These are phyloP conservation scores for Thereva nobilitata DNA, from an alignment of 2,888 invertebrate genomes.

Conservation along the genomic window DNA sequence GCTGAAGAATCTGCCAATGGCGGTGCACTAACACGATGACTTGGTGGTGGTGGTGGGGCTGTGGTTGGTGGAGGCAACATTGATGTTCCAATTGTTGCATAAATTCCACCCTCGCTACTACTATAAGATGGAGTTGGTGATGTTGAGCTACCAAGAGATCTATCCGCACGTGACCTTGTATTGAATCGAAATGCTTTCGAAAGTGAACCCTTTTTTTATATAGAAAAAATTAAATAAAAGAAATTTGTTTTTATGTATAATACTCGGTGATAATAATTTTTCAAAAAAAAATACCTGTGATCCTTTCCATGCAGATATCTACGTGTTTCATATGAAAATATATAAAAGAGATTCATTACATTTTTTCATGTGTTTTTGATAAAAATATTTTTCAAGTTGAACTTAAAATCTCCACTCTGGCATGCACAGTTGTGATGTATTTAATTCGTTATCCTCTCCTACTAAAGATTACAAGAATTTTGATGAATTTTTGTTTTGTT, in stretches of 20 bases:
- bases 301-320: conserved; percentile 60
- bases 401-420: conserved; percentile 25
- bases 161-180: conserved; percentile 55
- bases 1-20: conserved; percentile 45
- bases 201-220: conserved; percentile 52
- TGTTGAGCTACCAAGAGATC: conserved; percentile 58
- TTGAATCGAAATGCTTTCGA: conserved; percentile 59
- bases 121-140: conserved; percentile 59
- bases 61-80: conserved; percentile 54
- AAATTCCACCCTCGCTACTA: conserved; percentile 57
- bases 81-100: conserved; percentile 55
- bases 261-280: background rate
- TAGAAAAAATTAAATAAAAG: conserved; percentile 3
- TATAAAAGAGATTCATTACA: conserved; percentile 18
- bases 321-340: conserved; percentile 34
- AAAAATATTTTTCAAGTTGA: conserved; percentile 21
- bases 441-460: conserved; percentile 15
- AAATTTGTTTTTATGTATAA: no score
- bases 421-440: conserved; percentile 24
- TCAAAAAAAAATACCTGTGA: conserved; percentile 55
- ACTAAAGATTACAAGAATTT: background rate
- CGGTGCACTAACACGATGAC: conserved; percentile 56
- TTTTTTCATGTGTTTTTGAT: conserved; percentile 8
- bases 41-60: conserved; percentile 54
- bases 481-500: background rate